Percentiles rank a stretch among this genome's conserved stretches.
phyloP scores from a whole-genome alignment of 2,888 invertebrate species.

The Nemotelus nigrinus region DNA sequence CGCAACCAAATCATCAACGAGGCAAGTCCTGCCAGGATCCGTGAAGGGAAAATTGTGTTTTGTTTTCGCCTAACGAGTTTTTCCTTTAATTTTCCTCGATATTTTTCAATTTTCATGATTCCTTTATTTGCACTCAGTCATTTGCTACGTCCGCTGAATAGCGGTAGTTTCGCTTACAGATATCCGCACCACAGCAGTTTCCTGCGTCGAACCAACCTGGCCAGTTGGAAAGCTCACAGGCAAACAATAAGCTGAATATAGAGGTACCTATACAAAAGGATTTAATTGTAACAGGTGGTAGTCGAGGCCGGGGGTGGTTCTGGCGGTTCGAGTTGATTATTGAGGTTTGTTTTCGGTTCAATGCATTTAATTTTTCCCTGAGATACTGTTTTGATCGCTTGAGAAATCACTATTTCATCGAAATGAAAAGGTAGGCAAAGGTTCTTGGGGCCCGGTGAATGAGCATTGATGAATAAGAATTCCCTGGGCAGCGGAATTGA shows the following conservation, averaged over 20 bases:
- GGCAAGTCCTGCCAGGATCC: background rate
- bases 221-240: slow-evolving; percentile 2
- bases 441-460: background rate
- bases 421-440: background rate
- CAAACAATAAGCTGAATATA: background rate
- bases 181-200: background rate
- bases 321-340: slow-evolving; percentile 15
- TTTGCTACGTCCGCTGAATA: background rate
- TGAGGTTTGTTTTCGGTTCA: slow-evolving; percentile 33
- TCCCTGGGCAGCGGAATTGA: background rate
- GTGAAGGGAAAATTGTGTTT: slow-evolving; percentile 15
- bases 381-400: slow-evolving; percentile 15
- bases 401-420: background rate
- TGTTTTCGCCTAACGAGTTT: slow-evolving; percentile 38
- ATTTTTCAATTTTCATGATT: slow-evolving; percentile 30
- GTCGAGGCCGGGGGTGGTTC: slow-evolving; percentile 2
- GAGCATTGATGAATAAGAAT: background rate
- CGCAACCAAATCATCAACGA: slow-evolving; percentile 22
- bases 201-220: background rate
- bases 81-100: slow-evolving; percentile 36
- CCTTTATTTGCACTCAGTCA: slow-evolving; percentile 28
- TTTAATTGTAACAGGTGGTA: slow-evolving; percentile 42
- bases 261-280: slow-evolving; percentile 12
- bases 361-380: slow-evolving; percentile 35
- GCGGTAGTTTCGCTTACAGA: background rate